Base-by-base conservation (phyloP, 92 coral and sea anemone species). In the Actinostola sp. region DNA sequence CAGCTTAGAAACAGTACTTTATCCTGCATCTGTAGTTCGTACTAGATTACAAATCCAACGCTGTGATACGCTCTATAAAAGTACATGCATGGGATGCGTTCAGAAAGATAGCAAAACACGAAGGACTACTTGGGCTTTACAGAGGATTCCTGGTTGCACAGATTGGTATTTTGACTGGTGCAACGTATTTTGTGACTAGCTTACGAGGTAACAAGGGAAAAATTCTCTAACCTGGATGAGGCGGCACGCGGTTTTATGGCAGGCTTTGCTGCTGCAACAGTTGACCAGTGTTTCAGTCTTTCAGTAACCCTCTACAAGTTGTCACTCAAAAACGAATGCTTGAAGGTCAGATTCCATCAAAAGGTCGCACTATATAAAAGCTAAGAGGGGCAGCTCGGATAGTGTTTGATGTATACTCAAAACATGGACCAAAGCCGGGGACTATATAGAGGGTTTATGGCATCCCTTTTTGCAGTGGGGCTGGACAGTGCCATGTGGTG, bases 401-500 rank as follows among this genome's bases (percentile, higher is more conserved):
- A 19, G 89, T 79, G 20, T 59, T 72, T 29, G 97, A 93, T 51
- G 88, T 91, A 20, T 83, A 82, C 26, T 72, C 34, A 36, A 62
- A 80, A 28, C 92, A 90, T 36, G 96, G 97, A 0, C 33, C 75
- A 16, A 14, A 63, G n/a, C n/a, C n/a, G n/a, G 34, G 98, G 98
- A 4, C 86, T 93, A 69, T 93, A 93, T 61, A 76, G 92, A 31
- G 98, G 98, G 36, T 93, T 90, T 61, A 26, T 88, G 26, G 92
- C 90, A 23, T 87, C 98, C 6, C 66, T 93, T 63, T 72, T 90
- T 62, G 85, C 91, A 16, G 81, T 83, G 33, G 93, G 87, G 13
- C 55, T 89, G 9, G 88, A 87, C 48, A 93, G 98, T 71, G 98
- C 93, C n/a, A 80, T 90, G 19, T 93, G 98, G 98, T 93, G 97